A percentile compares a stretch with the other conserved stretches of the same genome.
Conservation (phyloP, 2,113 vertebrate genomes). For the Vulpes ferrilata region DNA sequence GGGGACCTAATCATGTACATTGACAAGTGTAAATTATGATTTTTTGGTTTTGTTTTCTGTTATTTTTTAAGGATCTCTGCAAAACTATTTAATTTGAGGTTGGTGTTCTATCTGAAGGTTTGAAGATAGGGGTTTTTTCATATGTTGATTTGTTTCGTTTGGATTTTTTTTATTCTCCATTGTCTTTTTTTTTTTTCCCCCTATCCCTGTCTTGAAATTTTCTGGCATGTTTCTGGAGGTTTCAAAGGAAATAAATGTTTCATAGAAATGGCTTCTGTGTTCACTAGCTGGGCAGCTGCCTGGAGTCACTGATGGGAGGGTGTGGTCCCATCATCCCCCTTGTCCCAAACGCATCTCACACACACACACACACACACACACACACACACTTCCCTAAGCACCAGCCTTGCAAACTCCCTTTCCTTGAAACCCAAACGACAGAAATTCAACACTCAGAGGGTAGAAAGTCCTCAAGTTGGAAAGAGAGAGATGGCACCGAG, state of each 20-base stretch:
- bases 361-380: neutral
- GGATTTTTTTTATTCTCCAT: slow-evolving; percentile 67
- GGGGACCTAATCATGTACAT: slow-evolving; percentile 91
- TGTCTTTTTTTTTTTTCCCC: neutral
- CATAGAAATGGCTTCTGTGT: slow-evolving; percentile 78
- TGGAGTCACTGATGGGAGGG: neutral
- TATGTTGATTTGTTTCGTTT: slow-evolving; percentile 69
- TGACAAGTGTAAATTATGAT: slow-evolving; percentile 91
- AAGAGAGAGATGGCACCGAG: neutral
- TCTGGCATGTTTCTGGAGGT: slow-evolving; percentile 82
- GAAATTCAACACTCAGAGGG: neutral
- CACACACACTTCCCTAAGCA: neutral
- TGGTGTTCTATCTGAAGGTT: slow-evolving; percentile 60
- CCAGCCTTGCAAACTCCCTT: neutral
- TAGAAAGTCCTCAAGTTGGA: neutral
- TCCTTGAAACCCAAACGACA: neutral
- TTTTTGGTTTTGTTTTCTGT: slow-evolving; percentile 82
- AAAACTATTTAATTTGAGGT: slow-evolving; percentile 84
- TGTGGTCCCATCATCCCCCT: neutral
- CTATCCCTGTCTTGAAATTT: slow-evolving; percentile 75
- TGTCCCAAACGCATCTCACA: neutral
- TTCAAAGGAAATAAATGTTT: slow-evolving; percentile 86
- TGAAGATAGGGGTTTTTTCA: slow-evolving; percentile 64
- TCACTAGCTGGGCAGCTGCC: slow-evolving; percentile 35
- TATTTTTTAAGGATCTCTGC: slow-evolving; percentile 90